Base-by-base conservation (phyloP, 2,113 vertebrate genomes). In the Grallaria varia region DNA sequence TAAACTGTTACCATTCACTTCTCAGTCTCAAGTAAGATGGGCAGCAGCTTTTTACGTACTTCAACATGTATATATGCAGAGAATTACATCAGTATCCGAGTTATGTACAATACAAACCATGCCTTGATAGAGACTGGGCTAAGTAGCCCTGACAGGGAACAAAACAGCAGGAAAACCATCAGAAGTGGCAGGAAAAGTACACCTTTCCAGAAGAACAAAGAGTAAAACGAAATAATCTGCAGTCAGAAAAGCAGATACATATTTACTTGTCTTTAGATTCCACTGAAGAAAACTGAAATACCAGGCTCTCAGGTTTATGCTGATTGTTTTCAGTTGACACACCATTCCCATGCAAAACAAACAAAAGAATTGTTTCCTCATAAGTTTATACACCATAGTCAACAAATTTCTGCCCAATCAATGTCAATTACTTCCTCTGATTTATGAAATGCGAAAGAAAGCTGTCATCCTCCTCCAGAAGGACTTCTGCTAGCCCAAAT, bases 321-420 rank as follows among this genome's bases (percentile, higher is more conserved):
- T 68, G 17, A 19, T 53, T 82, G 11, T 39, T 64, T 73, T 53
- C 58, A 56, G 4, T 27, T 85, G 42, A 14, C 2, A 31, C 37
- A 58, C 5, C 3, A 37, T 49, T 9, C 8, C 12, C 12, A 39
- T 22, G 8, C 8, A 78, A 77, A 93, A 21, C 4, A 6, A 76
- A 33, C 37, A 42, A 30, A 52, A 17, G 10, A 49, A 27, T 1
- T 55, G 1, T n/a, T 58, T 78, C 12, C 28, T 18, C 2, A 0
- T 30, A 56, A 22, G 5, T 77, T 69, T 58, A 23, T 47, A 20
- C 30, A 28, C 3, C 30, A 33, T 9, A 40, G 7, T 1, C 2
- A 92, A 42, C 17, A 50, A 81, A 87, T 33, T 44, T 7, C 25
- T 81, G 27, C 8, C 17, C 4, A 20, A 16, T 28, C 17, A 67